Base-by-base conservation (phyloP, 2,113 vertebrate species). In the Brachyhypopomus gauderio region DNA sequence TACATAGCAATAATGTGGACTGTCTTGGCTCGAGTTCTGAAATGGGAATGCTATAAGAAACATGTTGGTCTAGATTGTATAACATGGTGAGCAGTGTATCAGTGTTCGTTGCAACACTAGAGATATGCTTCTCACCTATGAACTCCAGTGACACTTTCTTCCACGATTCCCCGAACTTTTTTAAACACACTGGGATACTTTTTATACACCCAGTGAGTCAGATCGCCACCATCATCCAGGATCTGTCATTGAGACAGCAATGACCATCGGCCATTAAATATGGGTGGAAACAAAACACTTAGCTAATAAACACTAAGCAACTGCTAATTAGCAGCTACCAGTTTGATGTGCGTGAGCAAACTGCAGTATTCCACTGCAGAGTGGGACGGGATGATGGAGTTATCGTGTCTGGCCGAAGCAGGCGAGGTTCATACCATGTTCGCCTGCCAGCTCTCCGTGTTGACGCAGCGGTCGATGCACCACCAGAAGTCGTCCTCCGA, bases 401-500 rank as follows among this genome's bases (percentile, higher is more conserved):
- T 38, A 2, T 5, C 60, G 1, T 67, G 34, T n/a, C 9, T 56
- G 60, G 38, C 38, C 36, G 62, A 34, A 25, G 30, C 34, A 62
- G 19, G 16, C 78, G 4, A 0, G 0, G 17, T 72, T 62, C 67
- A 87, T 94, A 99, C 98, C 98, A 99, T 99, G 88, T 99, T 99
- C 87, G 98, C 93, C 90, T 98, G 97, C 97, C 97, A 99, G 86
- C 95, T 94, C 70, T 98, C 96, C 2, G 94, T 90, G 87, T 96
- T 98, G 84, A 98, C 96, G 86, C 97, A 99, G 85, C 95, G 95
- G 89, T 99, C 98, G 34, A 99, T 99, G 89, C 97, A 99, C 98
- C 98, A 99, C 98, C 98, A 99, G 93, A 99, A 99, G 90, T 99
- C 98, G 72, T 99, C 97, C 90, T 99, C 98, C 0, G 97, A 98